phyloP scores from a whole-genome alignment of 2,113 vertebrate species.

The Plotosus lineatus region DNA sequence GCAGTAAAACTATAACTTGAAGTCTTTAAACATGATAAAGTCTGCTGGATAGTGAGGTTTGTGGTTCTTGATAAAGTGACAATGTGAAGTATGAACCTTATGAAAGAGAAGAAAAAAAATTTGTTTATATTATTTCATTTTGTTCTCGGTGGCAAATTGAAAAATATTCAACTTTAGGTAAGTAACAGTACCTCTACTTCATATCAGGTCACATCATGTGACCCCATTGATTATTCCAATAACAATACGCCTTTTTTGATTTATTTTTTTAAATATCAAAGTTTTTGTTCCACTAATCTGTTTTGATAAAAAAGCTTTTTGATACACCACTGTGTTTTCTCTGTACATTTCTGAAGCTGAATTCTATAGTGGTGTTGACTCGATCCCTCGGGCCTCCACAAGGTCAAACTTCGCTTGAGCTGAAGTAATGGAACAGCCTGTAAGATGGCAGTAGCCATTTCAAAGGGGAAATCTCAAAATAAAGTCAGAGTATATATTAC shows the following conservation, averaged over 20 bases:
- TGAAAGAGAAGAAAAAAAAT: not conserved
- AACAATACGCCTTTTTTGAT: not conserved
- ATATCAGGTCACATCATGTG: not conserved
- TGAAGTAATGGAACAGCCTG: conserved; percentile 13
- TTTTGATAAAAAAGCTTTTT: not conserved
- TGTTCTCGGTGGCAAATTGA: not conserved
- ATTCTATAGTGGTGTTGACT: not conserved
- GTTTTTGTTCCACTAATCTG: not conserved
- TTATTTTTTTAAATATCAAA: not conserved
- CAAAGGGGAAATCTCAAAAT: not conserved
- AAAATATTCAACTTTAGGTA: not conserved
- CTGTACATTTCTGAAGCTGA: not conserved
- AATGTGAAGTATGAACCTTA: not conserved
- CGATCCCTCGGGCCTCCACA: not conserved
- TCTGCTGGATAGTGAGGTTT: not conserved
- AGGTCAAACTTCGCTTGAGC: conserved; percentile 25
- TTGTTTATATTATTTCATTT: not conserved
- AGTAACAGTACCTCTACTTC: not conserved
- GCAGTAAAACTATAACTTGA: not conserved
- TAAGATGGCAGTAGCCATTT: conserved; percentile 3
- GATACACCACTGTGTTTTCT: not conserved
- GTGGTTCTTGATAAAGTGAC: not conserved
- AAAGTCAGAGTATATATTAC: conserved; percentile 2
- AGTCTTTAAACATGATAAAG: not conserved
- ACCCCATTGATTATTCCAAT: not conserved